These are phyloP conservation scores for Meriones unguiculatus DNA, from an alignment of 2,113 vertebrate species.

Conservation along the genomic window DNA sequence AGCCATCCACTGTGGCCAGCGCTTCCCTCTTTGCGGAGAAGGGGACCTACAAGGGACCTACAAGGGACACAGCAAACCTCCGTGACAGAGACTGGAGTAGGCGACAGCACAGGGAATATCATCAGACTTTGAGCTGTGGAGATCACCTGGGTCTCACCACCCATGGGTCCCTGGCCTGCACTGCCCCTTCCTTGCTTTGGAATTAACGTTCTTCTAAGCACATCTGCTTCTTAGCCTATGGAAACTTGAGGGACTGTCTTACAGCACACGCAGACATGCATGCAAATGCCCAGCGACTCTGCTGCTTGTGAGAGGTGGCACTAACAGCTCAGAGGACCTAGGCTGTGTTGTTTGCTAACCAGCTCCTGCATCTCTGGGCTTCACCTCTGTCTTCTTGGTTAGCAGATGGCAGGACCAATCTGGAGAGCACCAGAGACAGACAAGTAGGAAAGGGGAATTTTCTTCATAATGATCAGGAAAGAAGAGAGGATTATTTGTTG, in stretches of 20 bases:
- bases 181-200: background rate
- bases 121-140: rapidly evolving
- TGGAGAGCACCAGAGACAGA: background rate
- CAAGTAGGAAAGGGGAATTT: background rate
- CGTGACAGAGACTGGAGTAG: background rate
- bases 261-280: background rate
- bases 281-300: background rate
- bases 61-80: rapidly evolving
- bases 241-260: background rate
- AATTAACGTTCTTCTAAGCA: background rate
- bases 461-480: rapidly evolving
- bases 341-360: no score
- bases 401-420: rapidly evolving
- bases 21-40: background rate
- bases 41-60: no score
- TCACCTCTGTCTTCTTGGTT: background rate
- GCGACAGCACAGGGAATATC: background rate
- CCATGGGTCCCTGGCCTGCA: rapidly evolving
- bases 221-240: background rate
- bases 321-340: no score
- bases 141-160: background rate
- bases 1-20: background rate
- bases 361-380: background rate
- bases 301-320: no score
- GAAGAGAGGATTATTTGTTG: background rate